Evolutionary conservation across 1,140 invertebrate species (phyloP).

Genomic region (Bactericera cockerelli): DNA sequence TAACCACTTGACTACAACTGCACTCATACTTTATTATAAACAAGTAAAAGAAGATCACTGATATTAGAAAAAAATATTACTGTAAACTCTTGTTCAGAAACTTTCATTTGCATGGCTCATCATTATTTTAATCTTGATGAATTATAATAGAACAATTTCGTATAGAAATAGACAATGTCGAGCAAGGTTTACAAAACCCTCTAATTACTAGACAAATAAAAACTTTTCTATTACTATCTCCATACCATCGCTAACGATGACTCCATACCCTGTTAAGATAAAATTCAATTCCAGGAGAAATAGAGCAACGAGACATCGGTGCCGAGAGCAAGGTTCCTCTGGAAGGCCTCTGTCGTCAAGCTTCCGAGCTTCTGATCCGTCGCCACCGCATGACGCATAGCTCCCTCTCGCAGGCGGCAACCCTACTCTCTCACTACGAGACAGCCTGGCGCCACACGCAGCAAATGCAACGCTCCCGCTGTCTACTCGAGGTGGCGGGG

Average conservation of each 20-base stretch:
- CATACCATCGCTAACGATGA: too few species aligned
- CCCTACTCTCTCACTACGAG: slow-evolving; percentile 41
- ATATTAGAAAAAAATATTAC: too few species aligned
- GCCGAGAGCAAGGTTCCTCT: slow-evolving; percentile 56
- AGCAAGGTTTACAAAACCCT: too few species aligned
- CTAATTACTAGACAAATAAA: too few species aligned
- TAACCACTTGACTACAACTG: too few species aligned
- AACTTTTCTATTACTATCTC: too few species aligned
- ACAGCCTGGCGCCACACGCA: slow-evolving; percentile 40
- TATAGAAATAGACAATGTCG: too few species aligned
- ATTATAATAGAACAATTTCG: too few species aligned
- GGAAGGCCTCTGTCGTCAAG: slow-evolving; percentile 62
- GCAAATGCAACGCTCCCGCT: slow-evolving; percentile 35
- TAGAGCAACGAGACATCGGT: slow-evolving; percentile 69
- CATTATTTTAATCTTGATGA: background rate
- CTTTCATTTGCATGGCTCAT: background rate
- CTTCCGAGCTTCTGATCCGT: slow-evolving; percentile 42
- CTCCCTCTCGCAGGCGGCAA: slow-evolving; percentile 38
- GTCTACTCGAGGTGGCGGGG: slow-evolving; percentile 34
- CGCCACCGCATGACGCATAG: slow-evolving; percentile 25
- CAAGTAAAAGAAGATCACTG: too few species aligned
- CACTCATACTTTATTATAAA: too few species aligned
- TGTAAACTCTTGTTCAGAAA: too few species aligned
- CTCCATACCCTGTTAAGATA: too few species aligned
- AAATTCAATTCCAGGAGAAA: slow-evolving; percentile 36